Percentiles rank a stretch among this genome's conserved stretches.
Evolutionary conservation across 2,888 invertebrate species (phyloP).

Genomic region (Erynnis tages): DNA sequence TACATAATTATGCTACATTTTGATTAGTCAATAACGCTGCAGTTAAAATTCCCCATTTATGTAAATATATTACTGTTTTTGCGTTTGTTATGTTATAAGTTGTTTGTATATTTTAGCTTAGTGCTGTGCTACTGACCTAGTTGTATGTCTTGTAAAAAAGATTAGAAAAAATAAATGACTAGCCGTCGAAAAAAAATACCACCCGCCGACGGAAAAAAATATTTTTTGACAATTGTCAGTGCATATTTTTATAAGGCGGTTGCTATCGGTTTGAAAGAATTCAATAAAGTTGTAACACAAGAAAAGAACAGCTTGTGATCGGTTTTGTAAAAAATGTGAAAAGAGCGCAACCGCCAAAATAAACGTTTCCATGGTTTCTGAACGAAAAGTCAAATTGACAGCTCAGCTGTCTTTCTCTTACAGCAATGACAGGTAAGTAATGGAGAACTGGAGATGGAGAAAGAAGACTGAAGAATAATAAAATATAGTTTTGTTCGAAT

Average conservation of each 20-base stretch:
- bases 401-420: constrained; percentile 14
- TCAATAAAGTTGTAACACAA: constrained; percentile 61
- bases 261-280: constrained; percentile 35
- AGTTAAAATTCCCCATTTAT: constrained; percentile 35
- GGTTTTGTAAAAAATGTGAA: constrained; percentile 57
- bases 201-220: constrained; percentile 51
- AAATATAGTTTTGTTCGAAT: not conserved
- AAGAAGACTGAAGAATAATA: constrained; percentile 4
- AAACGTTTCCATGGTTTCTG: constrained; percentile 51
- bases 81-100: constrained; percentile 35
- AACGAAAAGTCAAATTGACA: constrained; percentile 34
- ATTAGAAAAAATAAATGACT: constrained; percentile 37
- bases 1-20: too few relatives aligned
- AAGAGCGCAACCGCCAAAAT: constrained; percentile 59
- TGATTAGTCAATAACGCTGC: too few relatives aligned
- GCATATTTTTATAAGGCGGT: constrained; percentile 60
- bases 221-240: constrained; percentile 67
- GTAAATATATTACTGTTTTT: constrained; percentile 38
- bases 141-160: constrained; percentile 47
- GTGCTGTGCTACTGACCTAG: constrained; percentile 54
- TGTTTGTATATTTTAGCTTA: constrained; percentile 45
- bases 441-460: not conserved
- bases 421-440: not conserved
- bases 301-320: constrained; percentile 69
- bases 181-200: constrained; percentile 34